Base-by-base conservation (phyloP, 2,888 invertebrate species). In the Augochlorella aurata region DNA sequence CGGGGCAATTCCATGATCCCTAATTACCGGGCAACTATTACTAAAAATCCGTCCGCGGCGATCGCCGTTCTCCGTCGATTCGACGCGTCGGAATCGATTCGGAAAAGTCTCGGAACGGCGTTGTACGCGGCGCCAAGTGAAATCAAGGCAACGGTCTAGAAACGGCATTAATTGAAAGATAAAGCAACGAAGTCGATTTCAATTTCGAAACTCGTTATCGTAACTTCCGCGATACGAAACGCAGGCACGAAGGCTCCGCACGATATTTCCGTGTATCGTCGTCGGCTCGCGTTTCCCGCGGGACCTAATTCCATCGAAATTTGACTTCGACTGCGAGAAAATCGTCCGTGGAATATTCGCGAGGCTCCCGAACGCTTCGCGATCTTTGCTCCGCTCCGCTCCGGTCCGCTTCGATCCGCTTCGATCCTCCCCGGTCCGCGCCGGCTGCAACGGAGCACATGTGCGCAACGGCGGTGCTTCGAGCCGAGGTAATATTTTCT, bases 161-260 rank as follows among this genome's bases (percentile, higher is more conserved):
- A 73, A 54, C 65, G 44, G 21, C 54, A 70, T 74, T 84, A 74
- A 83, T 83, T 77, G 77, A 70, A 77, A 69, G 70, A 74, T 75
- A 74, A 74, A 84, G 77, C 79, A 70, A 76, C 77, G 70, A 73
- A 78, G 77, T 74, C 77, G 78, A 77, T 80, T 86, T 80, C 84
- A 86, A 82, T 86, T 84, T 83, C 73, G 78, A 84, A 84, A 86
- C 84, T 82, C 71, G 86, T 84, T 80, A 84, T 80, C 84, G 86
- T 72, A 80, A 84, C 84, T 81, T 84, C 75, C 84, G 78, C 58
- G 76, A 77, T 79, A 29, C 68, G 68, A 65, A 70, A 73, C 50
- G 79, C 45, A 9, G 70, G 58, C 72, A 77, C 76, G 74, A 49
- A 78, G 66, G 72, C 75, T 75, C 61, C n/a, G 69, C 73, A 72